These are phyloP conservation scores for cattle (Bos taurus) DNA, from an alignment of 2,113 vertebrate genomes.

Conservation along the genomic window DNA sequence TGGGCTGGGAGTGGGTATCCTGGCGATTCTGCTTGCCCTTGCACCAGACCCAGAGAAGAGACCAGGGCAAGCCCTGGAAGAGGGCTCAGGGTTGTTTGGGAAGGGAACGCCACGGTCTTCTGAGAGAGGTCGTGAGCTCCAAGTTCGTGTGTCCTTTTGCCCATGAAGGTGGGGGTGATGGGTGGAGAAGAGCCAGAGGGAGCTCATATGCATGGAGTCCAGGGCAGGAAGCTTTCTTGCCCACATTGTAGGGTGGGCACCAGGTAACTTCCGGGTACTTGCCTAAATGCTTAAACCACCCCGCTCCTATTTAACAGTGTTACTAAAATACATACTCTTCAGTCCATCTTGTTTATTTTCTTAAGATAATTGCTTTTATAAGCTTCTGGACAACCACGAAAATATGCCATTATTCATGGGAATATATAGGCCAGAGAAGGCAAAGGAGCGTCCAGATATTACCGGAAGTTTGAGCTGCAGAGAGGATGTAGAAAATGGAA, in stretches of 20 bases:
- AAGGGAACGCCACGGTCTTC: background rate
- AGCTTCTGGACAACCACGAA: background rate
- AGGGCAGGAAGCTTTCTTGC: too few relatives aligned
- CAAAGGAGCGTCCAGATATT: background rate
- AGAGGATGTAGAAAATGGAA: background rate
- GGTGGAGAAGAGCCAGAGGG: background rate
- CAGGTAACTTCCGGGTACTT: background rate
- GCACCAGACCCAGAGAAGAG: background rate
- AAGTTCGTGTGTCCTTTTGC: background rate
- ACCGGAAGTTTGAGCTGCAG: background rate
- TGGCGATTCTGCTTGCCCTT: background rate
- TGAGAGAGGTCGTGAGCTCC: background rate
- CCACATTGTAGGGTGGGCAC: fast-evolving
- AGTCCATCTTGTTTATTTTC: background rate
- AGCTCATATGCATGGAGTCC: background rate
- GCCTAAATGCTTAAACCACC: background rate
- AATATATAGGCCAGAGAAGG: background rate
- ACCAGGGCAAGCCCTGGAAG: background rate
- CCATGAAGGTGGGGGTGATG: background rate
- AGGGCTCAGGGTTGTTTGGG: background rate
- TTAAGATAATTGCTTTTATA: background rate
- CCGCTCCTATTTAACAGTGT: background rate
- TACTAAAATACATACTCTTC: background rate
- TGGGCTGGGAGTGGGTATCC: background rate
- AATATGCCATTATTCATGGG: background rate